Base-by-base conservation (phyloP, 2,888 invertebrate genomes). In the Anaspis maculata region DNA sequence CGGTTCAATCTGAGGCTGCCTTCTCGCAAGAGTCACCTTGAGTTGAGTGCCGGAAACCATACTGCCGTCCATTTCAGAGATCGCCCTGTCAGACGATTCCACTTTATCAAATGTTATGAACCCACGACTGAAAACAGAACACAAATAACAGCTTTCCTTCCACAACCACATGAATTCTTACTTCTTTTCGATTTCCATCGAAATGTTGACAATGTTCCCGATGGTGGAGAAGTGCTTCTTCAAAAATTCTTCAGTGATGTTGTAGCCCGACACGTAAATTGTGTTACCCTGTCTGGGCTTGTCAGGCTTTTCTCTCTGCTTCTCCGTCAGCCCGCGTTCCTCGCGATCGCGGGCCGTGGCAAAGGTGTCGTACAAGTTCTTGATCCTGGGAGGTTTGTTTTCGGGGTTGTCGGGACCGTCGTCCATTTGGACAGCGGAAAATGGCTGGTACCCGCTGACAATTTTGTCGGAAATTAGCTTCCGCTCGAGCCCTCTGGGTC, bases 101-200 rank as follows among this genome's bases (percentile, higher is more conserved):
- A 84, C 74, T 49, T 86, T 88, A 42, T 92, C 89, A 66, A 94
- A 95, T 2, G 92, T 90, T 10, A 95, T 76, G 69, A 90, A 94
- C 5, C 89, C 92, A 49, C 83, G 80, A 56, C 90, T 90, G 66
- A 34, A 76, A 70, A 3, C 33, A 34, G 36, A 19, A 9, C 6
- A 19, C 5, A 19, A 19, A 19, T 19, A n/a, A n/a, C n/a, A n/a
- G n/a, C n/a, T n/a, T n/a, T n/a, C n/a, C n/a, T n/a, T n/a, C n/a
- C n/a, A n/a, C n/a, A n/a, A n/a, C n/a, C n/a, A n/a, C n/a, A n/a
- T n/a, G n/a, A n/a, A n/a, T n/a, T 30, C 22, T 56, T 62, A 83
- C 82, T 83, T 78, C 59, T 85, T 86, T 50, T 87, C 86, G 45
- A 78, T 76, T 67, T 88, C 87, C 83, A 87, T 83, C 1, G 82